Conservation (phyloP, 2,797 vertebrate species). For the Acrocephalus scirpaceus region DNA sequence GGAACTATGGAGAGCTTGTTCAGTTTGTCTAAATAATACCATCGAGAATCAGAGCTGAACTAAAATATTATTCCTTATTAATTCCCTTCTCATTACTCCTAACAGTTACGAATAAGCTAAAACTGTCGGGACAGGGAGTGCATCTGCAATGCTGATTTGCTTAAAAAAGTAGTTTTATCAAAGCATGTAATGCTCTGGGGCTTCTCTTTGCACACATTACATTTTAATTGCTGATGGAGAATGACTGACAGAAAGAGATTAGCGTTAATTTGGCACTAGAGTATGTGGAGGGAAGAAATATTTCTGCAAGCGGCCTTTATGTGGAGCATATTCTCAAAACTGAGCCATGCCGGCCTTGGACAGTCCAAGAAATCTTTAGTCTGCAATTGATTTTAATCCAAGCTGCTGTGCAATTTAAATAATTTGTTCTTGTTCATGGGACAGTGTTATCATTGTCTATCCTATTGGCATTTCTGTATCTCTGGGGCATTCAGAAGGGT, state of each 20-base stretch:
- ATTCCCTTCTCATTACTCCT: slow-evolving; percentile 7
- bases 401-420: background rate
- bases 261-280: background rate
- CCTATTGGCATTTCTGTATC: background rate
- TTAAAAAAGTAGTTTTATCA: background rate
- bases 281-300: background rate
- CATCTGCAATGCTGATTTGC: slow-evolving; percentile 28
- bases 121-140: background rate
- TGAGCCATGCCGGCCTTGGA: background rate
- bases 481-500: background rate
- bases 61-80: slow-evolving; percentile 37
- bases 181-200: background rate
- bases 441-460: background rate
- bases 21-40: background rate
- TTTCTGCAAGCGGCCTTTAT: background rate
- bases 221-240: slow-evolving; percentile 5
- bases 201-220: background rate
- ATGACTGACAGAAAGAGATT: background rate
- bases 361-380: background rate
- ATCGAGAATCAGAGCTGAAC: slow-evolving; percentile 2
- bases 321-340: background rate
- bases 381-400: background rate
- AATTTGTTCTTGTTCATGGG: background rate
- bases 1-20: background rate
- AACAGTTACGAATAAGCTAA: slow-evolving; percentile 8